Evolutionary conservation across 2,888 invertebrate genomes (phyloP).

Genomic region (Euzetes globulus): DNA sequence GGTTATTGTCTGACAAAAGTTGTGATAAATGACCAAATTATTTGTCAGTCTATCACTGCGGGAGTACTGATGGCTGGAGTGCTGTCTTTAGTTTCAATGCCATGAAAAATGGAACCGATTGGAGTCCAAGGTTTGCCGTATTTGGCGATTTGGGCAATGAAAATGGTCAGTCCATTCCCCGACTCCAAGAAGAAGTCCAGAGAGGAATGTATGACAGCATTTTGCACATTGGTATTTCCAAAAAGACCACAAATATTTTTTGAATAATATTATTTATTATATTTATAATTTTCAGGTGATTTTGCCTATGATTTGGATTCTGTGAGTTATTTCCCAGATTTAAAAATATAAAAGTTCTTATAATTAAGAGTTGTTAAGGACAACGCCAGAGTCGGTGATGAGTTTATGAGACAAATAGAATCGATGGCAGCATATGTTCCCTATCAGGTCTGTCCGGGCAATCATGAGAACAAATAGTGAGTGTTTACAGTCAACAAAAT

Average conservation of each 20-base stretch:
- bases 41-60: conserved; percentile 42
- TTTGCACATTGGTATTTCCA: conserved; percentile 35
- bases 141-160: conserved; percentile 46
- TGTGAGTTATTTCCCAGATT: background rate
- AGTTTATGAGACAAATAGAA: conserved; percentile 86
- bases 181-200: conserved; percentile 33
- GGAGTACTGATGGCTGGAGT: conserved; percentile 44
- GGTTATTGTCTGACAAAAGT: background rate
- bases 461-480: conserved; percentile 62
- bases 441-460: conserved; percentile 76
- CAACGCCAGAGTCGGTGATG: conserved; percentile 59
- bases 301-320: conserved; percentile 38
- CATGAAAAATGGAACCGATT: conserved; percentile 42
- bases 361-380: conserved; percentile 18
- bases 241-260: background rate
- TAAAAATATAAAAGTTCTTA: no score
- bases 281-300: conserved; percentile 28
- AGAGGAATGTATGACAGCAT: conserved; percentile 33
- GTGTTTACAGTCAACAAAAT: background rate
- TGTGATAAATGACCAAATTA: conserved; percentile 20
- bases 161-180: conserved; percentile 35
- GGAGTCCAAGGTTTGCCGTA: conserved; percentile 44
- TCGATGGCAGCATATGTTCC: conserved; percentile 80
- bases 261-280: background rate
- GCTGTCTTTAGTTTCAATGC: conserved; percentile 45